These are phyloP conservation scores for Orius insidiosus DNA, from an alignment of 1,140 invertebrate genomes.

Conservation along the genomic window DNA sequence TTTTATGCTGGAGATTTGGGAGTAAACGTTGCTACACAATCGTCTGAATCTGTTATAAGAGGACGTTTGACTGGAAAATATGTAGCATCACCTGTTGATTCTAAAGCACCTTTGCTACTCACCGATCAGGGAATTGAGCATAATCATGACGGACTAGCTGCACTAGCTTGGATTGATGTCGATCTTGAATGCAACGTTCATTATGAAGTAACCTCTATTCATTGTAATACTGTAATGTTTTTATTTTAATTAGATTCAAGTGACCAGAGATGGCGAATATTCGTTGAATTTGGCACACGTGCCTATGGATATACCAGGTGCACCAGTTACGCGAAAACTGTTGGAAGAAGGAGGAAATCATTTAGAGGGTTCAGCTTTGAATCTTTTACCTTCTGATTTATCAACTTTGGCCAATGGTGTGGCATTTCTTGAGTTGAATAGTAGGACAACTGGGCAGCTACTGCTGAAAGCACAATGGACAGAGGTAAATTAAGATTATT, in stretches of 20 bases:
- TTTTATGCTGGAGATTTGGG: slow-evolving; percentile 60
- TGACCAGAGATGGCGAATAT: slow-evolving; percentile 15
- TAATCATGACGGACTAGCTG: slow-evolving; percentile 31
- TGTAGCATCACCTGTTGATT: slow-evolving; percentile 35
- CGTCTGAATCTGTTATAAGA: slow-evolving; percentile 33
- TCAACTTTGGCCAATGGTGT: slow-evolving; percentile 38
- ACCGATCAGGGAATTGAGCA: slow-evolving; percentile 1
- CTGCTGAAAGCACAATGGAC: slow-evolving; percentile 33
- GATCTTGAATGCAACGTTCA: slow-evolving; percentile 66
- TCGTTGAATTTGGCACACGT: slow-evolving; percentile 41
- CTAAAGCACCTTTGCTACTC: slow-evolving; percentile 46
- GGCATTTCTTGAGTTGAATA: slow-evolving; percentile 36
- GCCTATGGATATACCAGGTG: slow-evolving; percentile 41
- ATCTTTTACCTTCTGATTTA: slow-evolving; percentile 36
- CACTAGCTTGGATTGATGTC: slow-evolving; percentile 62
- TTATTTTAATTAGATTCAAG: slow-evolving; percentile 11
- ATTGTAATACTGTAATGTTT: slow-evolving; percentile 2
- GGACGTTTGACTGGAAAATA: slow-evolving; percentile 46
- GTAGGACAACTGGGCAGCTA: slow-evolving; percentile 27
- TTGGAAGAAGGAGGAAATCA: slow-evolving; percentile 41
- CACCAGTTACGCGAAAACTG: slow-evolving; percentile 38
- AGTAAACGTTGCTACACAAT: slow-evolving; percentile 45
- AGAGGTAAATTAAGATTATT: slow-evolving; percentile 25
- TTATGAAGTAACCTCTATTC: slow-evolving; percentile 45
- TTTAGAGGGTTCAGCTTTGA: slow-evolving; percentile 41